phyloP scores from a whole-genome alignment of 2,888 invertebrate species.

The Ceratothoa steindachneri region DNA sequence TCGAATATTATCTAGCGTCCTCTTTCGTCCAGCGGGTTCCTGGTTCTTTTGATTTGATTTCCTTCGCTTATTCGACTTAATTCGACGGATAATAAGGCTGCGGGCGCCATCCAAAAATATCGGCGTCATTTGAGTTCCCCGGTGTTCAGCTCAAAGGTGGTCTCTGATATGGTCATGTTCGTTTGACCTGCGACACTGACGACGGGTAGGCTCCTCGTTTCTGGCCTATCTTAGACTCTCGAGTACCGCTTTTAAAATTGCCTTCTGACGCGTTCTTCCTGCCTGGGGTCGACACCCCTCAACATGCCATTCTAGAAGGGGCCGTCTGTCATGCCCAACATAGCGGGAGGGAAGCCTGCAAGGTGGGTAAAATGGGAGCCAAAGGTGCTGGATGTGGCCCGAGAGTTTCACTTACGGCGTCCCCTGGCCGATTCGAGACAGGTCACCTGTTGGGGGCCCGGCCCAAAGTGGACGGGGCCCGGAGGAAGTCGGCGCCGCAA shows the following conservation, averaged over 20 bases:
- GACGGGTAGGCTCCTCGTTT: no score
- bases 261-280: not conserved
- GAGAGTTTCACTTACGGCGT: not conserved
- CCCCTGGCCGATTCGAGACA: not conserved
- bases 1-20: no score
- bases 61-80: no score
- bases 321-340: not conserved
- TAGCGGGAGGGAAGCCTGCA: not conserved
- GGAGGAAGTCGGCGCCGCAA: conserved; percentile 1
- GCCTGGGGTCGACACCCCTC: not conserved
- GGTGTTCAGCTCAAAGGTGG: no score
- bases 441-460: conserved; percentile 5
- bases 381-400: not conserved
- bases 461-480: conserved; percentile 11
- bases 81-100: no score
- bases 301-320: not conserved
- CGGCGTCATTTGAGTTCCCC: no score
- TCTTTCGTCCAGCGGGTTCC: no score
- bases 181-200: no score
- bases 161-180: no score
- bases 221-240: not conserved
- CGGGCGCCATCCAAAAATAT: no score
- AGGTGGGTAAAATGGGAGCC: not conserved
- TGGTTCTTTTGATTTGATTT: no score
- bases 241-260: not conserved